Conservation (phyloP, 2,113 vertebrate species). For the Pseudorectes ferrugineus region DNA sequence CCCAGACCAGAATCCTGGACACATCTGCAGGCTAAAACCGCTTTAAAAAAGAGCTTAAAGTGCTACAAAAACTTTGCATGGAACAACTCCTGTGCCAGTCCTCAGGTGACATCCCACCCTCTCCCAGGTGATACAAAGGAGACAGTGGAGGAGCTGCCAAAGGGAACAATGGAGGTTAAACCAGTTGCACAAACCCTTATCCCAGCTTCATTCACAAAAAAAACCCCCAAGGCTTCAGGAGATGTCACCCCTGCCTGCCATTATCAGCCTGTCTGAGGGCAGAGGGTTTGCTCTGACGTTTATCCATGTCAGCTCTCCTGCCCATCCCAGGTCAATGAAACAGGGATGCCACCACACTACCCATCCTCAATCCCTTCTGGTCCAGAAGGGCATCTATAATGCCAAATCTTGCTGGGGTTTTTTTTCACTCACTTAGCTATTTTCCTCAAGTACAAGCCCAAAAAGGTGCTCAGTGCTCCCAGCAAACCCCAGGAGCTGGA, state of each 20-base stretch:
- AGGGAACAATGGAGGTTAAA: neutral
- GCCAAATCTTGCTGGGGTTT: neutral
- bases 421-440: neutral
- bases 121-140: neutral
- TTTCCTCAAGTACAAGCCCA: neutral
- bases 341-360: accelerated
- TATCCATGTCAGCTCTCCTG: neutral
- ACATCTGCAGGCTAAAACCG: neutral
- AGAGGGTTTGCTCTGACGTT: neutral
- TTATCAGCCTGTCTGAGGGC: neutral
- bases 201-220: neutral
- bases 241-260: neutral
- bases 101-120: neutral
- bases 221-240: neutral
- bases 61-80: neutral
- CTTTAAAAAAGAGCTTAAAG: neutral
- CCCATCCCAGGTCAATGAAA: neutral
- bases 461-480: neutral
- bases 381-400: accelerated
- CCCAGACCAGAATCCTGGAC: neutral
- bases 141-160: neutral
- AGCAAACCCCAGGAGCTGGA: neutral
- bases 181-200: neutral
- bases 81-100: neutral
- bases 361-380: neutral